phyloP scores from a whole-genome alignment of 2,113 vertebrate genomes.

The Thomomys bottae region DNA sequence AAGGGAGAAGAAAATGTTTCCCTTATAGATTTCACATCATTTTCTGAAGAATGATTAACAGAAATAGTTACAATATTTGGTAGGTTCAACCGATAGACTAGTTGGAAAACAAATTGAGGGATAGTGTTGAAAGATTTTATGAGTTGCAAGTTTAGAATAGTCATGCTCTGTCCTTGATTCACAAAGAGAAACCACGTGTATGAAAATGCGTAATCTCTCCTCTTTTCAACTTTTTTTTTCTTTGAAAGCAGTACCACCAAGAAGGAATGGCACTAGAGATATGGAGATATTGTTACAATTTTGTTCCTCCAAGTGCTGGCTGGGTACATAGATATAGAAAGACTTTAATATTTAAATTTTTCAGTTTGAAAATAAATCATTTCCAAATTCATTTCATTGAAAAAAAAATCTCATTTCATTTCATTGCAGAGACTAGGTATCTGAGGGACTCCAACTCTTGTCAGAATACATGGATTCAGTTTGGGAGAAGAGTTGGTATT shows the following conservation, averaged over 20 bases:
- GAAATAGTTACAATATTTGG: not conserved
- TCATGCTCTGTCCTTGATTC: not conserved
- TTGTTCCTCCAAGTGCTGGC: not conserved
- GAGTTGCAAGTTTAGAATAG: not conserved
- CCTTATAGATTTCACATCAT: not conserved
- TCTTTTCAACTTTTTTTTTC: not conserved
- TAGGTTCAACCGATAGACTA: not conserved
- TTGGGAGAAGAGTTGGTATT: not conserved
- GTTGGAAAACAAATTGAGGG: not conserved
- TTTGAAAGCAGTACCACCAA: not conserved
- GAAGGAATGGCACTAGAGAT: not conserved
- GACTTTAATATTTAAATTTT: not conserved
- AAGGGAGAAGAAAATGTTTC: not conserved
- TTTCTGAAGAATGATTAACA: not conserved
- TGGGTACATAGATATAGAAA: not conserved
- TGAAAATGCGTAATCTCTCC: not conserved
- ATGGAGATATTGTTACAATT: not conserved
- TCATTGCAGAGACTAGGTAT: not conserved
- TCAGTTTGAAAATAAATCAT: conserved; percentile 24
- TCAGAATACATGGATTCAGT: not conserved
- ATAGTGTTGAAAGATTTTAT: not conserved
- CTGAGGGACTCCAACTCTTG: not conserved
- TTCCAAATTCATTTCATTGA: conserved; percentile 7
- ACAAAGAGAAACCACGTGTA: not conserved
- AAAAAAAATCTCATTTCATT: not conserved